A percentile compares a stretch with the other conserved stretches of the same genome.
These are phyloP conservation scores for Chrysomela aeneicollis DNA, from an alignment of 2,888 invertebrate species.

Conservation along the genomic window DNA sequence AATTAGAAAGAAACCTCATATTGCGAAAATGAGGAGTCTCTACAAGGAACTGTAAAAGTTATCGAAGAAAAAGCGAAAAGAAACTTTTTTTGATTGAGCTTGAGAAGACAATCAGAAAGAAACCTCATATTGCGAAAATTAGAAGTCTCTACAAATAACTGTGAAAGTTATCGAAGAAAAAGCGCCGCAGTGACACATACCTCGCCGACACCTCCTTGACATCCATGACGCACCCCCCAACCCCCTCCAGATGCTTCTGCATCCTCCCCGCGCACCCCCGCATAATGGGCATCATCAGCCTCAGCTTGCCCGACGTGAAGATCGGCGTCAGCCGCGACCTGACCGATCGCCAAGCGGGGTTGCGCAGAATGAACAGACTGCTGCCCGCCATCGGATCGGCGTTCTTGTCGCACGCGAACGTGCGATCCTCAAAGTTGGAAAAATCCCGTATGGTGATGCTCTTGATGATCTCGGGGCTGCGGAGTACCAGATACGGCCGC, in stretches of 20 bases:
- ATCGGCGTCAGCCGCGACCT: constrained; percentile 65
- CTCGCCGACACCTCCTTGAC: constrained; percentile 55
- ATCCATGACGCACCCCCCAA: constrained; percentile 45
- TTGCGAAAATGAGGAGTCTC: too few relatives aligned
- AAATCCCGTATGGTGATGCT: constrained; percentile 62
- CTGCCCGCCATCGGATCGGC: constrained; percentile 61
- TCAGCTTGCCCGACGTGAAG: constrained; percentile 65
- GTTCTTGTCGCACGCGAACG: constrained; percentile 60
- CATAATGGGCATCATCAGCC: constrained; percentile 63
- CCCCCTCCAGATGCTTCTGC: constrained; percentile 48
- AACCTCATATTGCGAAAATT: too few relatives aligned
- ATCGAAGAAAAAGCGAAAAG: too few relatives aligned
- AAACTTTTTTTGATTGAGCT: too few relatives aligned
- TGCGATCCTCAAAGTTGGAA: constrained; percentile 62
- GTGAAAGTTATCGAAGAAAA: too few relatives aligned
- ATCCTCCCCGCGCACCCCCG: constrained; percentile 56
- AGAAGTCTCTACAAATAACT: too few relatives aligned
- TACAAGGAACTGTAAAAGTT: too few relatives aligned
- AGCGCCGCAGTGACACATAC: too few relatives aligned
- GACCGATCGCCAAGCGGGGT: constrained; percentile 64
- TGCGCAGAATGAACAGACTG: constrained; percentile 61
- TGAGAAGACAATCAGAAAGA: too few relatives aligned
- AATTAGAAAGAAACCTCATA: too few relatives aligned
- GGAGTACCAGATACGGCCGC: constrained; percentile 61
- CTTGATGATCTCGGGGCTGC: constrained; percentile 62